Base-by-base conservation (phyloP, 1,140 invertebrate genomes). In the Listronotus bonariensis region DNA sequence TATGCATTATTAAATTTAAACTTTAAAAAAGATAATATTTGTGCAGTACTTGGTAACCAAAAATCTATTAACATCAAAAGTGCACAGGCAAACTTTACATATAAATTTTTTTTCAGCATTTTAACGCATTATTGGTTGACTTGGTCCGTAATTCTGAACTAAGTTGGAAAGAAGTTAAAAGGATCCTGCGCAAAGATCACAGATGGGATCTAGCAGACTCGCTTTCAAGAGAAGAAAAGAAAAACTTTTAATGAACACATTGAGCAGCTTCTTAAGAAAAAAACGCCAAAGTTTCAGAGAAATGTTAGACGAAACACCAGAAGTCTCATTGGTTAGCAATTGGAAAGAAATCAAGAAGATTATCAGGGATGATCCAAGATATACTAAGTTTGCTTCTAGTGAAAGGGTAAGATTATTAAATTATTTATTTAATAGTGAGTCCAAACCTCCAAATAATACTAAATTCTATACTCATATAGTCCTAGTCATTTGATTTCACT, bases 131-230 rank as follows among this genome's bases (percentile, higher is more conserved):
- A 17, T 82, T 99, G 3, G 92, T 93, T 17, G 97, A 99, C 82
- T 82, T 98, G 79, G 93, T 99, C 2, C 85, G 96, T 38, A 95
- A 92, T 76, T 87, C 92, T 6, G 96, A 99, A 74, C 82, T 95
- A 10, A 87, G 88, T 6, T 99, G 96, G 96, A 88, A 94, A 62
- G 97, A 99, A 76, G 94, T 94, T 0, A 96, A 97, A 77, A 89
- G 95, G 67, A 89, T 93, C 70, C 81, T 99, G 15, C 87, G 95
- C 46, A 99, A 99, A 80, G 97, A 99, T 80, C 91, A 95, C 74
- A 85, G 97, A 42, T 99, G 95, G 91, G 90, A 95, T 66, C 79
- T 93, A 12, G 92, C 92, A 0, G 93, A 95, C 41, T 84, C 90
- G 41, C 83, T 99, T 9, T 89, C 91, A 65, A 87, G 95, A 36